Evolutionary conservation across 2,888 invertebrate species (phyloP).

Genomic region (Willowsia nigromaculata): DNA sequence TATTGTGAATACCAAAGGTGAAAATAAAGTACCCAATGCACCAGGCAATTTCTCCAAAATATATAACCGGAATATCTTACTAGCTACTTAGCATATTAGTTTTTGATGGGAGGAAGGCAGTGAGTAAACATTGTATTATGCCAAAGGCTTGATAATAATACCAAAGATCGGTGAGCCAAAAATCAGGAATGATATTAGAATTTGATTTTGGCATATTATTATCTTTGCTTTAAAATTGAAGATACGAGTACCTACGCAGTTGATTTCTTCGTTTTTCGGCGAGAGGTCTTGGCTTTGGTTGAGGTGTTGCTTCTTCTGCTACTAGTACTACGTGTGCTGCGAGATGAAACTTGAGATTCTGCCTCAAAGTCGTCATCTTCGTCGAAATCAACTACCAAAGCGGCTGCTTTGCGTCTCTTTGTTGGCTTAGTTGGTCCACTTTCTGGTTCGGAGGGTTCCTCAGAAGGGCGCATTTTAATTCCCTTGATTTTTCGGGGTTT

Average conservation of each 20-base stretch:
- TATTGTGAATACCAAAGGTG: background rate
- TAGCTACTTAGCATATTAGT: background rate
- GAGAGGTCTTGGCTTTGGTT: slow-evolving; percentile 37
- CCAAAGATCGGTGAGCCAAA: too few species aligned
- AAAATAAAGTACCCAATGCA: background rate
- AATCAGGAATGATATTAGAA: too few species aligned
- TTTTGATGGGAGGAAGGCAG: too few species aligned
- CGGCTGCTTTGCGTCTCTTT: slow-evolving; percentile 40
- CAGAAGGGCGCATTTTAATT: background rate
- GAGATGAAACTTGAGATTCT: slow-evolving; percentile 3
- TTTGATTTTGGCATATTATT: background rate
- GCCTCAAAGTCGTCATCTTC: slow-evolving; percentile 12
- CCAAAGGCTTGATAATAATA: too few species aligned
- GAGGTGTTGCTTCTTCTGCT: slow-evolving; percentile 43
- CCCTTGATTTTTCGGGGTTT: slow-evolving; percentile 50
- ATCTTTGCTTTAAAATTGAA: background rate
- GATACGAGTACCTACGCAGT: background rate
- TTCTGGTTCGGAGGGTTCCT: slow-evolving; percentile 13
- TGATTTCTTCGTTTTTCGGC: background rate
- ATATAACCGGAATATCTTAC: background rate
- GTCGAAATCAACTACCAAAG: background rate
- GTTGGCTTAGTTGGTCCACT: slow-evolving; percentile 17
- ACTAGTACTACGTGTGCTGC: slow-evolving; percentile 34
- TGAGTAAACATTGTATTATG: too few species aligned
- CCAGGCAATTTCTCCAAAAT: slow-evolving; percentile 14